Base-by-base conservation (phyloP, 1,140 invertebrate species). In the Aphaenogaster ashmeadi region DNA sequence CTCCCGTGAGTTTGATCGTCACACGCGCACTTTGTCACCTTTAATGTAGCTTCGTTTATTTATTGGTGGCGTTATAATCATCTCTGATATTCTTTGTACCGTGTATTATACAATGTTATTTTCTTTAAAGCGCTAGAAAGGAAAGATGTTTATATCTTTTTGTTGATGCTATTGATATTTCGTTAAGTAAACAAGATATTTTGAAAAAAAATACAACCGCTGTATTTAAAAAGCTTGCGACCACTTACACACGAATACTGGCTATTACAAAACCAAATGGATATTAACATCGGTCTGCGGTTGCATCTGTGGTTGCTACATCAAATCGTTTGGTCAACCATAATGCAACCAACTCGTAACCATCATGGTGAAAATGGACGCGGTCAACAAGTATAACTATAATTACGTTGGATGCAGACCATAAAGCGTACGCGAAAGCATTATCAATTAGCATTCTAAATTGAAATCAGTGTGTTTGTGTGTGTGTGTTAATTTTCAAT, bases 241-340 rank as follows among this genome's bases (percentile, higher is more conserved):
- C 79, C 56, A 50, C 52, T 72, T 74, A 21, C 38, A 21, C 38
- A 62, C 1, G 7, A n/a, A 69, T 81, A 88, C 85, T 88, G 86
- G 41, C 72, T 78, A 67, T 41, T 21, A 58, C 87, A 50, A 62
- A 83, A 27, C 81, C 36, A 36, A 87, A 66, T 56, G 88, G 83
- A 83, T 91, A 91, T 89, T 92, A 89, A 91, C 75, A 87, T 88
- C 64, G 36, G 79, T 47, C 21, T 88, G 92, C 79, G 93, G 93
- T 92, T 66, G 27, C 86, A 90, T 90, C 77, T 77, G 79, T 50
- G 86, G 86, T 71, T 9, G 56, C 78, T 78, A 86, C 90, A 90
- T 94, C 92, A 91, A 94, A 95, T 94, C 91, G 92, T 89, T 93
- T 87, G 94, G 94, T 93, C 87, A 91, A 95, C 94, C 94, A 85